Evolutionary conservation across 2,888 invertebrate genomes (phyloP), one percentile per base, ranked within the genome.

Genomic region (Campaea margaritaria): DNA sequence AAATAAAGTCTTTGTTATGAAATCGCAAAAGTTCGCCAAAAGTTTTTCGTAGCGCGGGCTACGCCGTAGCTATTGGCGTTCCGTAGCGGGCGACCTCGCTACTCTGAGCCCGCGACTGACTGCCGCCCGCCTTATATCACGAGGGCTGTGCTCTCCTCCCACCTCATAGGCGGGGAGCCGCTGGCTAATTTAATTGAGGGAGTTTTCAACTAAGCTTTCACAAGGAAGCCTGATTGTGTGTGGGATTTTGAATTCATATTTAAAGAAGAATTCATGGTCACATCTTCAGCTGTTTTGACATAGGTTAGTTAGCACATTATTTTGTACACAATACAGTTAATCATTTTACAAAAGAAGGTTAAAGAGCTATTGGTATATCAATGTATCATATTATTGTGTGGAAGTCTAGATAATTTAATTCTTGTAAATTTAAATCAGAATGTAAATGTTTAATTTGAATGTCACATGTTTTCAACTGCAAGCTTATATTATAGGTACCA

Each of bases 111-210:
- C 76, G 71, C 68, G 74, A 54, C 46, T 47, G 59, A 64, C 70
- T 64, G 76, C 62, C 86, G 81, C 79, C 68, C 75, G 82, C 78
- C 84, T 90, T 91, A 81, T 90, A 89, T 83, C 72, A 27, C 64
- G 65, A 50, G 55, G 42, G 51, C 34, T 56, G 59, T 64, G 64
- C 57, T 62, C 64, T 64, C 67, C 72, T 21, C 21, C 70, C 70
- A 64, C 69, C 65, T 59, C 13, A 27, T 53, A 58, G 48, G 14
- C 48, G 15, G 48, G 15, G 53, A 58, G 52, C 53, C 62, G 61
- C 60, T 47, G 56, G 63, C 52, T 56, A 38, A 31, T 44, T 38
- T 9, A 12, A 48, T 15, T 36, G 7, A 36, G 12, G 36, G 36
- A 36, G 36, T 10, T n/a, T 36, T n/a, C 12, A 36, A 36, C 12